Conservation (phyloP, 2,888 invertebrate species). For the Leptopterna dolabrata region DNA sequence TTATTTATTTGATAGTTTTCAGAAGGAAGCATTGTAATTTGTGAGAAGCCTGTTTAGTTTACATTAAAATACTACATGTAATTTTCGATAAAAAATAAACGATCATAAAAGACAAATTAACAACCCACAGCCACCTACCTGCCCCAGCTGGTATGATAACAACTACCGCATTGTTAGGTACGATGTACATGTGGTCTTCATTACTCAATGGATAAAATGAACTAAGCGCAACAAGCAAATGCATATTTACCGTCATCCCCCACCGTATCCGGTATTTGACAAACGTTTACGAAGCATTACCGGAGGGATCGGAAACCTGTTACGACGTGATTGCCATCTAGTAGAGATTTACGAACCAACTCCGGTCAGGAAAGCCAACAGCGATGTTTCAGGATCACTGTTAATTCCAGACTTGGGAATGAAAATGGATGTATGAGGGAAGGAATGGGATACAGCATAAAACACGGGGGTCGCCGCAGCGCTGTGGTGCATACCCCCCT, state of each 20-base stretch:
- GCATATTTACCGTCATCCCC: not conserved
- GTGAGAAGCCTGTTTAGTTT: too few relatives aligned
- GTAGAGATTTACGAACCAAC: not conserved
- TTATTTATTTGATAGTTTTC: too few relatives aligned
- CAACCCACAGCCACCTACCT: too few relatives aligned
- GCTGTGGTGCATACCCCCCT: not conserved
- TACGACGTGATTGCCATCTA: not conserved
- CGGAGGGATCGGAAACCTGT: not conserved
- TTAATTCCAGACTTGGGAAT: not conserved
- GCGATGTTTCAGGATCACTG: not conserved
- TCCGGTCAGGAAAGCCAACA: not conserved
- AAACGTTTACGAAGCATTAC: not conserved
- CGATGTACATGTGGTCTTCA: too few relatives aligned
- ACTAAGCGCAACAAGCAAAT: too few relatives aligned
- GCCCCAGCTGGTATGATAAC: too few relatives aligned
- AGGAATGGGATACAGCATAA: not conserved
- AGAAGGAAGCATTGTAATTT: too few relatives aligned
- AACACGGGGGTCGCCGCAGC: not conserved
- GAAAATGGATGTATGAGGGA: slow-evolving; percentile 13
- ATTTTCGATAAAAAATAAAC: too few relatives aligned
- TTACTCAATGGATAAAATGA: too few relatives aligned
- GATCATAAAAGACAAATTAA: too few relatives aligned
- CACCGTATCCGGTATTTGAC: not conserved
- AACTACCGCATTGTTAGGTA: too few relatives aligned
- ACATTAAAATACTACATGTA: too few relatives aligned